These are phyloP conservation scores for Leucosticte australis DNA, from an alignment of 2,113 vertebrate species.

Conservation along the genomic window DNA sequence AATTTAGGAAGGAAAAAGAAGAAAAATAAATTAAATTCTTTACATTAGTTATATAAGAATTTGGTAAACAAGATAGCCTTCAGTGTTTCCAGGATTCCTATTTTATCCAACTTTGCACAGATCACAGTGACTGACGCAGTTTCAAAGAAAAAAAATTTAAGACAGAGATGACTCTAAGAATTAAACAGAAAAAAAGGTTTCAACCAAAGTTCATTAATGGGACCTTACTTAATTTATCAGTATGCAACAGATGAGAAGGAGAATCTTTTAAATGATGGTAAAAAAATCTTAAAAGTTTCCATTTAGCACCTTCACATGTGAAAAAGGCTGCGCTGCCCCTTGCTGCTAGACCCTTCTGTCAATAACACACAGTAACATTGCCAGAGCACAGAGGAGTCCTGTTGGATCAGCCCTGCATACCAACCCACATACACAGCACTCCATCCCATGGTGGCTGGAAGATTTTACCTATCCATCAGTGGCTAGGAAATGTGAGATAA, in stretches of 20 bases:
- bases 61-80: background rate
- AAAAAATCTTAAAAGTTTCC: background rate
- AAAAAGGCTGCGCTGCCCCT: background rate
- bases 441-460: background rate
- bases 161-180: background rate
- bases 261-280: background rate
- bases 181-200: background rate
- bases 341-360: constrained; percentile 15
- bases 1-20: background rate
- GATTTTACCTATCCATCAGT: constrained; percentile 31
- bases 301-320: background rate
- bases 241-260: background rate
- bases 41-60: background rate
- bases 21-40: background rate
- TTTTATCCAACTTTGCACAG: background rate
- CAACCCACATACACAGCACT: background rate
- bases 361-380: background rate
- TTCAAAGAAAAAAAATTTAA: background rate
- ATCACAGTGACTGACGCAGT: background rate
- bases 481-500: constrained; percentile 30
- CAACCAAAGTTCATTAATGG: background rate
- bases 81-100: background rate
- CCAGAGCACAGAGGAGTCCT: background rate
- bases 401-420: constrained; percentile 29
- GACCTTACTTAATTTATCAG: background rate